These are phyloP conservation scores for Acrobasis repandana DNA, from an alignment of 2,888 invertebrate genomes.

Conservation along the genomic window DNA sequence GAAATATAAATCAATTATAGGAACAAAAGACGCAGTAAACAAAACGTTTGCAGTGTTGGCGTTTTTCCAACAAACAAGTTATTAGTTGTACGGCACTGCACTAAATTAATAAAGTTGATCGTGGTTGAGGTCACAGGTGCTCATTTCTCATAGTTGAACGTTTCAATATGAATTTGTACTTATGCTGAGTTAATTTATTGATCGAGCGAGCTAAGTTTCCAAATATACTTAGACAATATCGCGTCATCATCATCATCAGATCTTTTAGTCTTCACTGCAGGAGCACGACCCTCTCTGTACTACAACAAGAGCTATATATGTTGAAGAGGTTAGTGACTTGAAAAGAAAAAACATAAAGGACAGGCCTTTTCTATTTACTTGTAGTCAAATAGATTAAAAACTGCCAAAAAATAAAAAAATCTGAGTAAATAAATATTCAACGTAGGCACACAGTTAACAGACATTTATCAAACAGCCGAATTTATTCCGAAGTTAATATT, in stretches of 20 bases:
- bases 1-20: conserved; percentile 14
- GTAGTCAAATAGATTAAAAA: background rate
- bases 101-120: conserved; percentile 44
- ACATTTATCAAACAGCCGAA: background rate
- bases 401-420: background rate
- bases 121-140: conserved; percentile 42
- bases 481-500: background rate
- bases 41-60: conserved; percentile 17
- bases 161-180: conserved; percentile 21
- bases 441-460: background rate
- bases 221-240: no score
- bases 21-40: conserved; percentile 18
- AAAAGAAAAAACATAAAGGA: no score
- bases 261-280: no score
- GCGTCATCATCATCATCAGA: no score
- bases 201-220: no score
- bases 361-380: no score
- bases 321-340: no score
- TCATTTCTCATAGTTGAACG: conserved; percentile 33
- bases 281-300: no score
- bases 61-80: conserved; percentile 22
- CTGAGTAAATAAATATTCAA: background rate
- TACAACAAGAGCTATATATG: no score
- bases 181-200: background rate
- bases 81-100: conserved; percentile 21